Base-by-base conservation (phyloP, 2,888 invertebrate genomes). In the Catocala sponsa region DNA sequence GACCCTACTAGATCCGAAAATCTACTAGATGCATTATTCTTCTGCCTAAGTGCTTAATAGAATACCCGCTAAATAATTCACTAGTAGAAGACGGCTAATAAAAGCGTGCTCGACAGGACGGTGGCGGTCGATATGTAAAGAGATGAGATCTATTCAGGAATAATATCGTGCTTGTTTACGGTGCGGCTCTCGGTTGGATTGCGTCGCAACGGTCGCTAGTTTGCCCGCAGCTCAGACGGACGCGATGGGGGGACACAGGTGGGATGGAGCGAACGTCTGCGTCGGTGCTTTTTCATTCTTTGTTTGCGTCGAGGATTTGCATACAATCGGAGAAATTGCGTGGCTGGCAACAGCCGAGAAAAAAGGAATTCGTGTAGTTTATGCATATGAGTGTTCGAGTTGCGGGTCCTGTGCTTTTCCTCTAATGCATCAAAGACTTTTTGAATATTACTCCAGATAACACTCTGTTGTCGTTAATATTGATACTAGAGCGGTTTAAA, bases 321-420 rank as follows among this genome's bases (percentile, higher is more conserved):
- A 93, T 92, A 91, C 92, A 93, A 92, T 92, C 89, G 90, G 89
- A 88, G 91, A 92, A 92, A 91, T 93, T 92, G 90, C 90, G 89
- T 90, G 86, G 87, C 83, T 88, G 82, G 84, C 85, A 85, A 82
- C 80, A 79, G 78, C 76, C 83, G 79, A 80, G 83, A 82, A 88
- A 89, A 89, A 90, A 89, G 84, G 81, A 85, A 87, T 89, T 82
- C 80, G 79, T 88, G 87, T 87, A 88, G 83, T 87, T 86, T 86
- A 88, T 90, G 83, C 87, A 87, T 85, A 84, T 83, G 82, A 83
- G 78, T 83, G 78, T 81, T 85, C 69, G 66, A 82, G 75, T 78
- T 83, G 81, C 80, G 75, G 77, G 69, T 68, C 76, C 73, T 80
- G 76, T 66, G 74, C 68, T 81, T 82, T 81, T 75, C 68, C 70